phyloP scores from a whole-genome alignment of 2,888 invertebrate species.

The Cotesia congregata region DNA sequence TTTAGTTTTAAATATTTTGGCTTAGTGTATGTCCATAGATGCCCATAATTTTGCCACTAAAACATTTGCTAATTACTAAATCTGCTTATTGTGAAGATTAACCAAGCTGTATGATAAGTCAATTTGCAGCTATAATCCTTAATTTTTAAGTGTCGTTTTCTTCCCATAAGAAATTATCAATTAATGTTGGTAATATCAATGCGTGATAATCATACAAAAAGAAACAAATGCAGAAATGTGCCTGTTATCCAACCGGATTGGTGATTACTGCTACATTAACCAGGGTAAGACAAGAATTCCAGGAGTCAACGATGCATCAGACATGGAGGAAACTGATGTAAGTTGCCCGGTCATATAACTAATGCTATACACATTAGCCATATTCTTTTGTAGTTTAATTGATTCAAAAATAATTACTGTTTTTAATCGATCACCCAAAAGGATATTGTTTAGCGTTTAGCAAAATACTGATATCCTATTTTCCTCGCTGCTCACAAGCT shows the following conservation, averaged over 20 bases:
- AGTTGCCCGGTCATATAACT: constrained; percentile 71
- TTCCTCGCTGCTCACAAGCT: constrained; percentile 66
- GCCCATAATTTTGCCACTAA: not conserved
- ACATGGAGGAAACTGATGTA: constrained; percentile 90
- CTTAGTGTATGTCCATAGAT: too few species aligned
- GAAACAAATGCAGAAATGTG: constrained; percentile 79
- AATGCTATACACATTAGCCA: not conserved
- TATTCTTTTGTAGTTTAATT: not conserved
- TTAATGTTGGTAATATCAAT: not conserved
- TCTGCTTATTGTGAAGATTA: constrained; percentile 25
- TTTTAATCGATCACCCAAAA: not conserved
- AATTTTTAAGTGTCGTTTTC: constrained; percentile 31
- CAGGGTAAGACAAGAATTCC: constrained; percentile 96
- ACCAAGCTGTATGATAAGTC: constrained; percentile 27
- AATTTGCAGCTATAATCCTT: constrained; percentile 20
- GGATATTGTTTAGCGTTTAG: not conserved
- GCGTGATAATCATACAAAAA: constrained; percentile 35
- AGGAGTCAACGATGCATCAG: constrained; percentile 93
- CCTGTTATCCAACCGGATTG: constrained; percentile 86
- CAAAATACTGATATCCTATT: constrained; percentile 53
- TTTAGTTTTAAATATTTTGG: too few species aligned
- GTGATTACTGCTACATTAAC: constrained; percentile 91
- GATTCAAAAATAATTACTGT: not conserved
- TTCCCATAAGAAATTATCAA: constrained; percentile 27
- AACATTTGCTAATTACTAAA: not conserved